These are phyloP conservation scores for Sarcophaga variegata DNA, from an alignment of 2,888 invertebrate species.

Conservation along the genomic window DNA sequence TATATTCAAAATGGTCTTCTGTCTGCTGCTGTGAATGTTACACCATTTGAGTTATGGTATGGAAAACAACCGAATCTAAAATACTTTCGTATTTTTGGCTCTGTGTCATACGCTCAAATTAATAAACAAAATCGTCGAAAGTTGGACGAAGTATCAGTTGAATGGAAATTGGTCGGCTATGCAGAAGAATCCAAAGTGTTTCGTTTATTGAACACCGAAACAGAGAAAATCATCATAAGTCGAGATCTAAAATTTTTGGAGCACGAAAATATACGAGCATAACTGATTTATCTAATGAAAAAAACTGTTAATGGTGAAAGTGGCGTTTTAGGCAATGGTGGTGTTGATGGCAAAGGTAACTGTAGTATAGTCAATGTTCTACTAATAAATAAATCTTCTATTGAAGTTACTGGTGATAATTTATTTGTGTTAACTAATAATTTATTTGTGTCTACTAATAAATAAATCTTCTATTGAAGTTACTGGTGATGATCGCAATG, in stretches of 20 bases:
- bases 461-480: no score
- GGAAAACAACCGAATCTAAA: conserved; percentile 16
- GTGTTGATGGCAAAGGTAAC: neutral
- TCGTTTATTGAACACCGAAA: neutral
- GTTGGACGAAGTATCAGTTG: neutral
- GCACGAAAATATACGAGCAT: neutral
- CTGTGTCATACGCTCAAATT: neutral
- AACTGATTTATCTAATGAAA: neutral
- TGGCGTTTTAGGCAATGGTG: neutral
- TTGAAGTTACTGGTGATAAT: neutral
- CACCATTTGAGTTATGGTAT: neutral
- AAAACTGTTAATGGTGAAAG: neutral
- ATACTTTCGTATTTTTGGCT: conserved; percentile 11
- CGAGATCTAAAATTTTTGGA: conserved; percentile 44
- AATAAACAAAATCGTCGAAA: neutral
- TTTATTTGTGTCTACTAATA: no score
- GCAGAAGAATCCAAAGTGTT: neutral
- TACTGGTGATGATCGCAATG: neutral
- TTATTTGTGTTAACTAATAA: no score
- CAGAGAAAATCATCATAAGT: conserved; percentile 35
- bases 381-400: no score
- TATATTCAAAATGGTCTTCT: conserved; percentile 34
- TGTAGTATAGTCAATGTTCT: neutral
- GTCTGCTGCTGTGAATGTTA: conserved; percentile 11
- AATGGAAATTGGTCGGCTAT: neutral